These are phyloP conservation scores for Drosophila kuntzei DNA, from an alignment of 2,888 invertebrate genomes.

Conservation along the genomic window DNA sequence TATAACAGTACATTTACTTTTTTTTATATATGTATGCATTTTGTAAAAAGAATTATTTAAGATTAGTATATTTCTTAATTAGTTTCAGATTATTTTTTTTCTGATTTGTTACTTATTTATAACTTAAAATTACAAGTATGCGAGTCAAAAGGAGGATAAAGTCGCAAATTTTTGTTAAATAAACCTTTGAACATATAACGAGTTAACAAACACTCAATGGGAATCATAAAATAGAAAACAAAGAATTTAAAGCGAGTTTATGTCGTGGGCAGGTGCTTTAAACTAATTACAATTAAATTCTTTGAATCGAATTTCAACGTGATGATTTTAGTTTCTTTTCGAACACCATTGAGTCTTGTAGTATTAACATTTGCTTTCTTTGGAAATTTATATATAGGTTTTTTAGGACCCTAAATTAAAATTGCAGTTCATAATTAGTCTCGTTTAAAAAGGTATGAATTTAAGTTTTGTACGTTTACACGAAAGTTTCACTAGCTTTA, in stretches of 20 bases:
- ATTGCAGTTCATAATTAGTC: conserved; percentile 48
- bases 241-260: conserved; percentile 54
- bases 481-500: conserved; percentile 60
- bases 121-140: conserved; percentile 64
- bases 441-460: conserved; percentile 65
- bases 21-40: conserved; percentile 37
- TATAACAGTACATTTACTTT: conserved; percentile 39
- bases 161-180: conserved; percentile 50
- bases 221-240: conserved; percentile 38
- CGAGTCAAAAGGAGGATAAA: conserved; percentile 59
- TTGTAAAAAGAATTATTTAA: conserved; percentile 59
- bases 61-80: conserved; percentile 63
- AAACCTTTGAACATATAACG: conserved; percentile 69
- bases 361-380: conserved; percentile 64
- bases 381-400: conserved; percentile 55
- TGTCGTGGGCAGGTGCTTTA: conserved; percentile 47
- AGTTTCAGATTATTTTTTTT: conserved; percentile 1
- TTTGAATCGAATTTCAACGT: conserved; percentile 62
- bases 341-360: conserved; percentile 76
- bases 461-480: conserved; percentile 63
- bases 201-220: conserved; percentile 73
- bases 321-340: conserved; percentile 40
- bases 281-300: conserved; percentile 76
- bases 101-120: conserved; percentile 60
- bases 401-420: conserved; percentile 41